Conservation (phyloP, 2,888 invertebrate genomes). For the Flexamia atlantica region DNA sequence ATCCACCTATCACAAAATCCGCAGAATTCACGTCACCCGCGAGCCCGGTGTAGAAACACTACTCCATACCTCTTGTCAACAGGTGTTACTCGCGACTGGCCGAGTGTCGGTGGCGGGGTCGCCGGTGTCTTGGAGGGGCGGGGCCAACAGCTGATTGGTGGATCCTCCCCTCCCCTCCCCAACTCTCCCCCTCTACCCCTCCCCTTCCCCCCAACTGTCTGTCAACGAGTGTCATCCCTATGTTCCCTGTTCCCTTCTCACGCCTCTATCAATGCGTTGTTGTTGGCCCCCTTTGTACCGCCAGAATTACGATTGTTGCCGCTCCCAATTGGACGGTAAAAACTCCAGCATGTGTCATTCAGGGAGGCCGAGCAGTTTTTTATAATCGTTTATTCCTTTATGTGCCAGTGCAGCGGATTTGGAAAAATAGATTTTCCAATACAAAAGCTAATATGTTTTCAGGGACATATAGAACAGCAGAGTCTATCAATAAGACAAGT, state of each 20-base stretch:
- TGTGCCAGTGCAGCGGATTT: background rate
- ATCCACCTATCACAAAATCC: background rate
- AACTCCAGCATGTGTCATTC: conserved; percentile 20
- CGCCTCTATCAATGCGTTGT: conserved; percentile 52
- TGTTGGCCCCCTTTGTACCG: conserved; percentile 13
- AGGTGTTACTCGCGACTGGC: conserved; percentile 17
- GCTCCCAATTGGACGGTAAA: conserved; percentile 18
- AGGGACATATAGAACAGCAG: too few relatives aligned
- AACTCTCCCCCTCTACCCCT: conserved; percentile 7
- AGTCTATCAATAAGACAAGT: too few relatives aligned
- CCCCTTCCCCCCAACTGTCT: background rate
- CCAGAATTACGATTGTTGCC: conserved; percentile 12
- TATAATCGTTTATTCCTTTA: background rate
- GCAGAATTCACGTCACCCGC: background rate
- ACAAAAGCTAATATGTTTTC: too few relatives aligned
- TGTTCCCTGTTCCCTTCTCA: conserved; percentile 57
- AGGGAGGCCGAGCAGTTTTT: background rate
- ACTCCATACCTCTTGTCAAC: conserved; percentile 22
- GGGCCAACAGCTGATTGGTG: conserved; percentile 53
- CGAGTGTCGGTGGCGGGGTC: background rate
- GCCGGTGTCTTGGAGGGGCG: conserved; percentile 32
- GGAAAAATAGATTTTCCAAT: background rate
- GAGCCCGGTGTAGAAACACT: background rate
- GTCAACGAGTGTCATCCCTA: conserved; percentile 60
- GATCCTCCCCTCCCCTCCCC: conserved; percentile 41